Evolutionary conservation across 2,888 invertebrate species (phyloP), one percentile per base, ranked within the genome.

Genomic region (Eueremaeus valkanovi): DNA sequence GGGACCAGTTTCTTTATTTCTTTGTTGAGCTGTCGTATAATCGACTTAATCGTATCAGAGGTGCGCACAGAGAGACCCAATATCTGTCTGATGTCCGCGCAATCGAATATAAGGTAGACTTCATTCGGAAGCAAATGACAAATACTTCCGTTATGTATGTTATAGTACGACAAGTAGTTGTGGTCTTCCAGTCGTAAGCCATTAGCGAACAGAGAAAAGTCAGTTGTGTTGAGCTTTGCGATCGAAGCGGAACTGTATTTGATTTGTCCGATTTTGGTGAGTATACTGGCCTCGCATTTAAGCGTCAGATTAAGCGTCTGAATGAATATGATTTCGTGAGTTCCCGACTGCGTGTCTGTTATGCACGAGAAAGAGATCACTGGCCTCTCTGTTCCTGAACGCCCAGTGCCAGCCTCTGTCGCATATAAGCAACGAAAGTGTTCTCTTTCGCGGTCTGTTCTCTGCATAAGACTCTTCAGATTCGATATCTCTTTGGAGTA

Each of bases 351-450:
- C 8, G 40, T 42, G 45, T 70, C 70, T 21, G 11, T 27, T 13
- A 70, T 70, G 45, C 70, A 70, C 16, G 70, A 70, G 27, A 70
- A 70, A 3, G 70, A 70, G 21, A 70, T 27, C 70, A 70, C 45
- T 42, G 21, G 27, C 36, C 70, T 24, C 3, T 70, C 42, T 3
- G 70, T 8, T 1, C 27, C 27, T 3, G 21, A n/a, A n/a, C n/a
- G n/a, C n/a, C n/a, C 18, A 13, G 11, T 40, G 8, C 27, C 27
- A 16, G 9, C 24, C 3, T 29, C 29, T 27, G 16, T 27, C 18
- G 3, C 21, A 36, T 29, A 36, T 3, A 9, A 21, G 3, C 27
- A 11, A 3, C n/a, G 33, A 9, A 33, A 63, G 11, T 16, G 0
- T 6, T 66, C 66, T 13, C 0, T 24, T 2, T 61, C 61, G 3